Base-by-base conservation (phyloP, 30 jellyfish, hydroid and myxozoan species). In the Chironex yamaguchii region DNA sequence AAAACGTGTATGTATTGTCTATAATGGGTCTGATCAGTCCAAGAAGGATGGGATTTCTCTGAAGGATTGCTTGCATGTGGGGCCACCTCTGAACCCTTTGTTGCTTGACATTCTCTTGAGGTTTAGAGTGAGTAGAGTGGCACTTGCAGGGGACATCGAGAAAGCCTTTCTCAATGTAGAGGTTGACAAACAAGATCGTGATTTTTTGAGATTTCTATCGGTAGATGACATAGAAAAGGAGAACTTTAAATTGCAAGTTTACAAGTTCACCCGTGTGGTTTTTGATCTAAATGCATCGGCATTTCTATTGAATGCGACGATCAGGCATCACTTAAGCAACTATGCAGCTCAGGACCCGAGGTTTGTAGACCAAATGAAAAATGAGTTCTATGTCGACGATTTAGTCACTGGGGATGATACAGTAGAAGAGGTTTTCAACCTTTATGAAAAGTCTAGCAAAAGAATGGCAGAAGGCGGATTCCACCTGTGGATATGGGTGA, bases 11-110 rank as follows among this genome's bases (percentile, higher is more conserved):
- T 14, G 88, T 17, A 76, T 76, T 3, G 84, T 76, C 12, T 76
- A 76, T 53, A 85, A 76, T 34, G 82, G 23, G 25, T 67, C 81
- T 17, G 81, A 63, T 4, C 27, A 67, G 23, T 4, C 23, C 27
- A 21, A 27, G 71, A n/a, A 71, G 78, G 20, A 29, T 48, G 26
- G 17, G 12, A 71, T 21, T 21, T 33, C 79, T 9, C 78, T 71
- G 28, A 71, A 71, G 23, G 79, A 71, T 29, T 71, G 79, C 85
- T 34, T 71, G 9, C 85, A 71, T 79, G 23, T 35, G 21, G 80
- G 79, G 24, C 85, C 85, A 6, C 32, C 63, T 22, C 6, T 76
- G 20, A 22, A 23, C 29, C 71, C 25, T 13, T 20, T 23, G 22
- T 27, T 76, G 17, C 27, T 14, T 9, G 85, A 35, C 25, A 14